Percentiles rank a stretch among this genome's conserved stretches.
These are phyloP conservation scores for Nebria salina DNA, from an alignment of 2,888 invertebrate genomes.

Conservation along the genomic window DNA sequence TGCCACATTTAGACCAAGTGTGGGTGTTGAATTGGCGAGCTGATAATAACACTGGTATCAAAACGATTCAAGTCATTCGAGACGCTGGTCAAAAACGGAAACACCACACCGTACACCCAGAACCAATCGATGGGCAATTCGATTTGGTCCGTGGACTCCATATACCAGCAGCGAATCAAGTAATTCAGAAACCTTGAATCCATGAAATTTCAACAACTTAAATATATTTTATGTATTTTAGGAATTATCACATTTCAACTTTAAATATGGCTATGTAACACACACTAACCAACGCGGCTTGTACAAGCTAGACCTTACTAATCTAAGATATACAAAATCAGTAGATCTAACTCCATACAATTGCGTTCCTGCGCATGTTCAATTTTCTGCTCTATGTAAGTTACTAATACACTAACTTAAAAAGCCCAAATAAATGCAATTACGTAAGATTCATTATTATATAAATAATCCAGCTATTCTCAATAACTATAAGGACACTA, in stretches of 20 bases:
- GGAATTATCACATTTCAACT: constrained; percentile 67
- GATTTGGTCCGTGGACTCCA: constrained; percentile 74
- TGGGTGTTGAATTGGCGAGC: constrained; percentile 79
- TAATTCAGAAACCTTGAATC: constrained; percentile 51
- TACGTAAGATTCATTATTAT: no score
- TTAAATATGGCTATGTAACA: constrained; percentile 78
- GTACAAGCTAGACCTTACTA: constrained; percentile 76
- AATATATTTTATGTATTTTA: constrained; percentile 54
- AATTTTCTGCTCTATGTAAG: constrained; percentile 79
- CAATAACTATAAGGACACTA: no score
- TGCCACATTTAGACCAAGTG: constrained; percentile 76
- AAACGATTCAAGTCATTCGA: constrained; percentile 75
- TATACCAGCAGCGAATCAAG: constrained; percentile 69
- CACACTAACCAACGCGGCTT: constrained; percentile 77
- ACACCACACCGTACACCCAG: constrained; percentile 77
- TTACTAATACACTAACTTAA: constrained; percentile 48
- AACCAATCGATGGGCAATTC: constrained; percentile 80
- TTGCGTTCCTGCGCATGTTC: constrained; percentile 75
- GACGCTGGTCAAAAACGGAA: constrained; percentile 77
- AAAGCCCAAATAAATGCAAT: no score
- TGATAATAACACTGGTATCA: constrained; percentile 68
- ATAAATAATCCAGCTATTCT: no score
- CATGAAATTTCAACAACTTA: background rate
- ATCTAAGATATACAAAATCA: constrained; percentile 75
- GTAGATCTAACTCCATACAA: constrained; percentile 77